These are phyloP conservation scores for Arnoldichthys spilopterus DNA, from an alignment of 2,797 vertebrate species.

Conservation along the genomic window DNA sequence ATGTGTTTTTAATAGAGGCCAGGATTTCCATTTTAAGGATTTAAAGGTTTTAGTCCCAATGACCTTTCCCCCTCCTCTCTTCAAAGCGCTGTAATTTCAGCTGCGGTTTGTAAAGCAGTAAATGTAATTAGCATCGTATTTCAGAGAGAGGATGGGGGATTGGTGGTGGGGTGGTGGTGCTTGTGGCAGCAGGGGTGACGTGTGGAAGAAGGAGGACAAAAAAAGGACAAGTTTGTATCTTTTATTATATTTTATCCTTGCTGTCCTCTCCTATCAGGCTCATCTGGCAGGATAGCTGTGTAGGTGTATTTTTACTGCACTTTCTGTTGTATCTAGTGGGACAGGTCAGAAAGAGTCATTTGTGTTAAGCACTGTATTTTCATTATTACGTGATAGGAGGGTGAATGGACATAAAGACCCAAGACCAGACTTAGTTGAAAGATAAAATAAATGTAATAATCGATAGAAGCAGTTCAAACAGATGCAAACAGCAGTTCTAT, in stretches of 20 bases:
- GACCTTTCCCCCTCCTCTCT: conserved; percentile 12
- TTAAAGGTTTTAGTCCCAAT: conserved; percentile 24
- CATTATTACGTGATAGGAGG: too few species aligned
- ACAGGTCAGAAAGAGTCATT: too few species aligned
- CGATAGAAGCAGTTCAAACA: too few species aligned
- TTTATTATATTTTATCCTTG: not conserved
- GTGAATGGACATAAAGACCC: too few species aligned
- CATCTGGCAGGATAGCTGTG: not conserved
- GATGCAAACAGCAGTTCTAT: too few species aligned
- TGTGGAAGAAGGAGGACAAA: not conserved
- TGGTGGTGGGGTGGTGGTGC: too few species aligned
- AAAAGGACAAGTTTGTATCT: not conserved
- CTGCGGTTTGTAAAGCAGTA: conserved; percentile 55
- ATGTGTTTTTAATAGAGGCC: conserved; percentile 44
- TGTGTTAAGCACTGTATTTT: too few species aligned
- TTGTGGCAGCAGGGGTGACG: too few species aligned
- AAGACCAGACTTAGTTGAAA: too few species aligned
- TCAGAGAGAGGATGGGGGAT: conserved; percentile 39
- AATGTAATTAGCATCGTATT: conserved; percentile 62
- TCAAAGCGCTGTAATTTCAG: conserved; percentile 48
- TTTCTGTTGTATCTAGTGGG: not conserved
- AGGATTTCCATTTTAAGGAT: conserved; percentile 45
- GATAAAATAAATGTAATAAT: too few species aligned
- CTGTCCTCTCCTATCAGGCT: not conserved
- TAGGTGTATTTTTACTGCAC: not conserved